These are phyloP conservation scores for Dysdera silvatica DNA, from an alignment of 1,140 invertebrate genomes.

Conservation along the genomic window DNA sequence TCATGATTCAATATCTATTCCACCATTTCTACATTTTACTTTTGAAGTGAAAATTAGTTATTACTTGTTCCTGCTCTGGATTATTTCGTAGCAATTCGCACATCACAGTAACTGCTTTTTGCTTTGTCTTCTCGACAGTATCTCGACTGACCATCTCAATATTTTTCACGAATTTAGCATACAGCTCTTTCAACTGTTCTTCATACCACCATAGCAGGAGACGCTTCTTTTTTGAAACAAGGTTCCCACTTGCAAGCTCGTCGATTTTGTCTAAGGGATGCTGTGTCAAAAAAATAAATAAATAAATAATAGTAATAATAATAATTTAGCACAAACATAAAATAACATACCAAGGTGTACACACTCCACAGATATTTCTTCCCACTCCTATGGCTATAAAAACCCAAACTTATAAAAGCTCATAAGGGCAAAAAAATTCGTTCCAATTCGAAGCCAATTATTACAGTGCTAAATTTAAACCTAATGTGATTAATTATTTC, in stretches of 20 bases:
- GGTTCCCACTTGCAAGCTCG: slow-evolving; percentile 41
- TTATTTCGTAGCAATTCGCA: slow-evolving; percentile 70
- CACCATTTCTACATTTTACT: too few species aligned
- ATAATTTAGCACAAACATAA: too few species aligned
- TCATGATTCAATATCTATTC: too few species aligned
- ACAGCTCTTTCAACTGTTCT: slow-evolving; percentile 67
- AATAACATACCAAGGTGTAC: too few species aligned
- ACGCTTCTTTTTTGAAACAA: slow-evolving; percentile 43
- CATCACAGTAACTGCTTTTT: slow-evolving; percentile 66
- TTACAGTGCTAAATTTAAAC: too few species aligned
- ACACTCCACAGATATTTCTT: too few species aligned
- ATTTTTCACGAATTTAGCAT: slow-evolving; percentile 60
- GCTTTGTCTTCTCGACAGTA: slow-evolving; percentile 66
- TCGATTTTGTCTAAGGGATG: slow-evolving; percentile 48
- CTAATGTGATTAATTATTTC: too few species aligned
- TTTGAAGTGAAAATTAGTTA: too few species aligned
- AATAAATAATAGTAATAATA: slow-evolving; percentile 13
- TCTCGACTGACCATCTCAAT: slow-evolving; percentile 58
- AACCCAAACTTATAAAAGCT: too few species aligned
- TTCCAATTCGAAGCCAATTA: too few species aligned
- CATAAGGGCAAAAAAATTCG: too few species aligned
- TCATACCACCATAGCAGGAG: slow-evolving; percentile 67
- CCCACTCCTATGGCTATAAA: too few species aligned
- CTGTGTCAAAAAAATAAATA: slow-evolving; percentile 41
- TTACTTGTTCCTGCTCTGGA: slow-evolving; percentile 77